Conservation (phyloP, 2,888 invertebrate genomes). For the Agrilus biguttatus region DNA sequence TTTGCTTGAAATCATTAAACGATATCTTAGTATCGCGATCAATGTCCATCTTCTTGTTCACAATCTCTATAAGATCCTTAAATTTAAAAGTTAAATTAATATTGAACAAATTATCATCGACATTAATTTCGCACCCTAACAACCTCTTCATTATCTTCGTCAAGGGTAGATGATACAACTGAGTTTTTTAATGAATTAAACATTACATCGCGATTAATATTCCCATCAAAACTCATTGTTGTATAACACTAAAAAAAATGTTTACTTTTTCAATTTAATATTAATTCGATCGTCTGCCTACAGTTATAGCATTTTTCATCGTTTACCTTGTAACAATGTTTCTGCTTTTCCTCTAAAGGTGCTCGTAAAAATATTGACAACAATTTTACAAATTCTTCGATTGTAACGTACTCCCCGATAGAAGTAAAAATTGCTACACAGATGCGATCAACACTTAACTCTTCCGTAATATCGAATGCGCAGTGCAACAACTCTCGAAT, state of each 20-base stretch:
- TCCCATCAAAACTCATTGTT: background rate
- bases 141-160: slow-evolving; percentile 57
- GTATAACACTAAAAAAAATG: too few species aligned
- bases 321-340: slow-evolving; percentile 46
- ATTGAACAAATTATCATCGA: slow-evolving; percentile 2
- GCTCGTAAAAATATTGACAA: slow-evolving; percentile 55
- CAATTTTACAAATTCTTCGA: slow-evolving; percentile 50
- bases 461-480: slow-evolving; percentile 56
- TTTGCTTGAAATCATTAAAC: slow-evolving; percentile 47
- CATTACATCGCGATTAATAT: background rate
- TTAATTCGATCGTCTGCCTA: too few species aligned
- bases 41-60: slow-evolving; percentile 57
- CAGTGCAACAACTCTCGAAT: slow-evolving; percentile 47
- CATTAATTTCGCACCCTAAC: slow-evolving; percentile 34
- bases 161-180: slow-evolving; percentile 39
- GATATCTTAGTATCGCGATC: slow-evolving; percentile 63
- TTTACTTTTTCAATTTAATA: too few species aligned
- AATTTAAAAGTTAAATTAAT: slow-evolving; percentile 10
- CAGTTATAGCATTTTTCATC: too few species aligned
- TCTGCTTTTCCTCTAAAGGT: slow-evolving; percentile 48
- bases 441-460: slow-evolving; percentile 32
- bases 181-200: slow-evolving; percentile 2
- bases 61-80: slow-evolving; percentile 58
- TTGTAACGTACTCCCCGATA: slow-evolving; percentile 35
- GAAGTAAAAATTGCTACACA: slow-evolving; percentile 49